Percentiles rank a stretch among this genome's conserved stretches.
Evolutionary conservation across 37 sponge, comb jelly and placozoan genomes (phyloP).

Genomic region (Beroe ovata): DNA sequence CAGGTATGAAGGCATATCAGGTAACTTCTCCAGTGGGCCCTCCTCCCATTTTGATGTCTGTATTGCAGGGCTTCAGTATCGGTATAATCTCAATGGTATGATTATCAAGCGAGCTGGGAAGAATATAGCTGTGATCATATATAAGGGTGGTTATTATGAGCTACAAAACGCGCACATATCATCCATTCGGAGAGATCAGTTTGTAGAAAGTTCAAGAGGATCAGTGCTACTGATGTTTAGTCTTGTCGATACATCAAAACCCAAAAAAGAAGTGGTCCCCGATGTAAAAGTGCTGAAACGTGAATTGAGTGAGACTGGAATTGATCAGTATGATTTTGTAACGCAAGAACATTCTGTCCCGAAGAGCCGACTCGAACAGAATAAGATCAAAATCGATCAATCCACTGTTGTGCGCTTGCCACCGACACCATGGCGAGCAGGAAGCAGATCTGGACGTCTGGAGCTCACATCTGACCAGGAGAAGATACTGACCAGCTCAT

Average conservation of each 20-base stretch:
- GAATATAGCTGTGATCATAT: background rate
- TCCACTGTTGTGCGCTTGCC: background rate
- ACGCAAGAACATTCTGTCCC: background rate
- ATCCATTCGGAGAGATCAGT: background rate
- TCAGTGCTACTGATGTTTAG: background rate
- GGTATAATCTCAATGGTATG: background rate
- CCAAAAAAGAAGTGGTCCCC: background rate
- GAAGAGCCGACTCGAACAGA: background rate
- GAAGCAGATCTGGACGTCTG: background rate
- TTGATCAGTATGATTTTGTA: background rate
- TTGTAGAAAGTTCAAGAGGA: background rate
- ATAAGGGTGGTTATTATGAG: background rate
- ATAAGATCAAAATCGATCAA: background rate
- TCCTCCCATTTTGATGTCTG: background rate
- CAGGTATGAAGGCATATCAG: background rate
- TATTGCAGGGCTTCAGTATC: background rate
- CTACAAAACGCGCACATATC: background rate
- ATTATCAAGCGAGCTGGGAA: background rate
- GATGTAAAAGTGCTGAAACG: background rate
- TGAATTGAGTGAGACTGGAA: background rate
- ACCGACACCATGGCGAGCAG: background rate
- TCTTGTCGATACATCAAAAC: background rate
- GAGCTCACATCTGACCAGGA: background rate
- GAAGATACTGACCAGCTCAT: background rate
- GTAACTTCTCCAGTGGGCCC: background rate